phyloP scores from a whole-genome alignment of 2,797 vertebrate species.

The Otus scops region DNA sequence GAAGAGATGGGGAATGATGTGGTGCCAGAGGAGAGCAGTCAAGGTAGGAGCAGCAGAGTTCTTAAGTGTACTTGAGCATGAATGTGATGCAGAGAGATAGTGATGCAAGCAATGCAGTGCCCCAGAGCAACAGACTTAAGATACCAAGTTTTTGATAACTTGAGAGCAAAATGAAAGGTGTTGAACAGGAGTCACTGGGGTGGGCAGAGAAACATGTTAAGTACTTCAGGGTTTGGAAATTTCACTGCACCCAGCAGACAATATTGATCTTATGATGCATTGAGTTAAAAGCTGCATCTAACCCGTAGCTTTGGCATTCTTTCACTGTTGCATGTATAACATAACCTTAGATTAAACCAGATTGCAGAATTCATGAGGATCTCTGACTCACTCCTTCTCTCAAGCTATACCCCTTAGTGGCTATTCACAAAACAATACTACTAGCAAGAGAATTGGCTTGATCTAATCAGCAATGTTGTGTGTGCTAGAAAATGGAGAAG shows the following conservation, averaged over 20 bases:
- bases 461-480: conserved; percentile 57
- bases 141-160: not conserved
- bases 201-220: not conserved
- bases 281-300: not conserved
- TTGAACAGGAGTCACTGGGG: not conserved
- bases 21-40: not conserved
- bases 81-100: not conserved
- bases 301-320: not conserved
- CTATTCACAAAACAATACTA: conserved; percentile 39
- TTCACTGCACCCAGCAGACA: not conserved
- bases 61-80: not conserved
- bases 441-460: conserved; percentile 64
- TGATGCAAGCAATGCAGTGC: not conserved
- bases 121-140: not conserved
- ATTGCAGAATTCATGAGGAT: not conserved
- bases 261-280: not conserved
- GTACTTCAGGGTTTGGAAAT: not conserved
- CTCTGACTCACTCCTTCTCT: not conserved
- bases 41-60: not conserved
- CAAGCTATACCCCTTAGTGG: conserved; percentile 17
- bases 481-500: conserved; percentile 49
- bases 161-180: not conserved
- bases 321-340: conserved; percentile 4
- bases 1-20: not conserved
- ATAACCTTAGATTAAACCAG: conserved; percentile 54